A percentile compares a stretch with the other conserved stretches of the same genome.
phyloP scores from a whole-genome alignment of 1,140 invertebrate species.

The Atopsyche davidsoni region DNA sequence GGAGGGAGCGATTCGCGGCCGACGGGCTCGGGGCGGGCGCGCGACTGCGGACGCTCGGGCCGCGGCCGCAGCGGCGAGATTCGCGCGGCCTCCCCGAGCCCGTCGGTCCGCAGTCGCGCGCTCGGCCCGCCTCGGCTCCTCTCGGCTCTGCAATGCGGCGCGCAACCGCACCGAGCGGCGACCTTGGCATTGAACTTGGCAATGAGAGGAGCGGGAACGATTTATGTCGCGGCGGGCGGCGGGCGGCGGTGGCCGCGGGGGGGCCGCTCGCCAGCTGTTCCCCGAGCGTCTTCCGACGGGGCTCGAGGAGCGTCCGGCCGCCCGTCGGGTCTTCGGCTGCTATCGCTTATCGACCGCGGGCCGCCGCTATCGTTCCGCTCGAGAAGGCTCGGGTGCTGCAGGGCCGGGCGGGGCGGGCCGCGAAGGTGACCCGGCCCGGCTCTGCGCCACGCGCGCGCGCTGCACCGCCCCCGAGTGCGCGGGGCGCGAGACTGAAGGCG shows the following conservation, averaged over 20 bases:
- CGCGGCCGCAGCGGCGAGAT: no score
- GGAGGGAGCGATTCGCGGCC: not conserved
- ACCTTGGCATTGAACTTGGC: constrained; percentile 33
- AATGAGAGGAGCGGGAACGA: constrained; percentile 28
- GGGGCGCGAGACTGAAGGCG: no score
- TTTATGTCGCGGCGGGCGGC: constrained; percentile 13
- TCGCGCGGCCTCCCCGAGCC: no score
- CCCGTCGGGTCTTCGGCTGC: constrained; percentile 7
- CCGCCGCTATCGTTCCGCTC: not conserved
- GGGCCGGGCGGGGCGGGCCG: no score
- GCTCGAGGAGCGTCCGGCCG: not conserved
- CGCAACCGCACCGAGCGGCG: constrained; percentile 28
- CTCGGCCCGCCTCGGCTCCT: constrained; percentile 7
- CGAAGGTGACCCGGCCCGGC: no score
- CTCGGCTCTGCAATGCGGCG: constrained; percentile 29
- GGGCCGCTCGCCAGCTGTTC: not conserved
- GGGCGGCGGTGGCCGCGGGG: constrained; percentile 11
- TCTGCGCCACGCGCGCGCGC: no score
- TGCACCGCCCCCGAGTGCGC: no score
- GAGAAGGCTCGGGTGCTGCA: not conserved
- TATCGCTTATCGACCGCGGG: not conserved
- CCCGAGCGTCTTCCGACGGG: not conserved
- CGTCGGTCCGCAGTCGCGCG: no score
- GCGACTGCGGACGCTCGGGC: no score
- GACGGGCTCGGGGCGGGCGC: constrained; percentile 10